These are phyloP conservation scores for Dichetophora obliterata DNA, from an alignment of 2,888 invertebrate genomes.

Conservation along the genomic window DNA sequence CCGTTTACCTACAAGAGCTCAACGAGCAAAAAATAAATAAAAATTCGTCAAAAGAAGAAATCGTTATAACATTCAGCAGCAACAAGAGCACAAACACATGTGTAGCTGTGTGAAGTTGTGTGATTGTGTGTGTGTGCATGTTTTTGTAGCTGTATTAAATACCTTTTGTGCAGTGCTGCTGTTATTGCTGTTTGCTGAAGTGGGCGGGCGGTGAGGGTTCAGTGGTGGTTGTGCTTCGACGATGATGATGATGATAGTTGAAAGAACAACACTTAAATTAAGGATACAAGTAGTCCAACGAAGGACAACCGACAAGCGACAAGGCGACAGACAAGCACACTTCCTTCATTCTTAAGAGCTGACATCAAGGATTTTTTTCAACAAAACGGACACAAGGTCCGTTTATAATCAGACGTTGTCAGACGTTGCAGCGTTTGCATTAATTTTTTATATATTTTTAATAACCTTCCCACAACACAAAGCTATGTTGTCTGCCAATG, in stretches of 20 bases:
- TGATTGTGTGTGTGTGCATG: neutral
- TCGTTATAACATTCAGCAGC: neutral
- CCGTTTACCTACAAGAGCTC: neutral
- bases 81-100: constrained; percentile 20
- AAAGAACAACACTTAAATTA: constrained; percentile 23
- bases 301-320: neutral
- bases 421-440: neutral
- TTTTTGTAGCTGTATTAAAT: constrained; percentile 15
- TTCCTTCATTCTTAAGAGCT: neutral
- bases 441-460: neutral
- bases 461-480: neutral
- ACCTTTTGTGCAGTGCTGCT: constrained; percentile 19
- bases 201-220: neutral
- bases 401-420: constrained; percentile 2
- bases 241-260: neutral
- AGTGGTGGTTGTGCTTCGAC: neutral
- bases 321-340: neutral
- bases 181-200: neutral
- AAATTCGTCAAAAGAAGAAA: neutral
- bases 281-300: constrained; percentile 4
- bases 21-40: neutral
- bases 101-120: neutral
- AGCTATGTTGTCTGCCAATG: no score
- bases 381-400: neutral
- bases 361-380: constrained; percentile 11